These are phyloP conservation scores for Zaprionus lineosus DNA, from an alignment of 2,888 invertebrate genomes.

Conservation along the genomic window DNA sequence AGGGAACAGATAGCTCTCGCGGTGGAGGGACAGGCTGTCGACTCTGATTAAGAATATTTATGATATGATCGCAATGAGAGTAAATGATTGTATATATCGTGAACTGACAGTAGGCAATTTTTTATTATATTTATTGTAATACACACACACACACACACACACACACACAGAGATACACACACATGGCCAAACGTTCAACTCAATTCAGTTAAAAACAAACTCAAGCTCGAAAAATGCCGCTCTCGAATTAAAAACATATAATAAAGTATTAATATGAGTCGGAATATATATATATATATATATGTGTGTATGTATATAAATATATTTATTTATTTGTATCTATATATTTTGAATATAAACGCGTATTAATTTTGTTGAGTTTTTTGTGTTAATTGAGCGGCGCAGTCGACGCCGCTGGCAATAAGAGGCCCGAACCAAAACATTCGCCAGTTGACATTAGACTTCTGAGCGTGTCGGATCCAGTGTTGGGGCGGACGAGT, in stretches of 20 bases:
- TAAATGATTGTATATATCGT: background rate
- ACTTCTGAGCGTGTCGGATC: constrained; percentile 48
- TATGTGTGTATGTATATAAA: too few species aligned
- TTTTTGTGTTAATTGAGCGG: constrained; percentile 49
- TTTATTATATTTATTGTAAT: constrained; percentile 22
- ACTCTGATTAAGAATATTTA: too few species aligned
- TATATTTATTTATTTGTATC: too few species aligned
- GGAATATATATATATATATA: constrained; percentile 1
- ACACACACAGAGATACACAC: background rate
- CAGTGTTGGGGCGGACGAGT: background rate
- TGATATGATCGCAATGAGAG: too few species aligned
- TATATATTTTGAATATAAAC: too few species aligned
- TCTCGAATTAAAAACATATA: constrained; percentile 12
- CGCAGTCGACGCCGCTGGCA: constrained; percentile 28
- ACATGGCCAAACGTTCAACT: constrained; percentile 6
- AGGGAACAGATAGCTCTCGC: too few species aligned
- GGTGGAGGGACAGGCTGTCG: too few species aligned
- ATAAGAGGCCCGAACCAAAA: constrained; percentile 55
- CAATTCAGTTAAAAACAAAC: constrained; percentile 34
- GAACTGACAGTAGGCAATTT: constrained; percentile 18
- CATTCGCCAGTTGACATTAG: constrained; percentile 51
- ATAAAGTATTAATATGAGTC: background rate
- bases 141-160: background rate
- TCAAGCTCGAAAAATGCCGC: constrained; percentile 33
- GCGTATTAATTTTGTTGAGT: constrained; percentile 32